Evolutionary conservation across 2,888 invertebrate genomes (phyloP).

Genomic region (Plagodis pulveraria): DNA sequence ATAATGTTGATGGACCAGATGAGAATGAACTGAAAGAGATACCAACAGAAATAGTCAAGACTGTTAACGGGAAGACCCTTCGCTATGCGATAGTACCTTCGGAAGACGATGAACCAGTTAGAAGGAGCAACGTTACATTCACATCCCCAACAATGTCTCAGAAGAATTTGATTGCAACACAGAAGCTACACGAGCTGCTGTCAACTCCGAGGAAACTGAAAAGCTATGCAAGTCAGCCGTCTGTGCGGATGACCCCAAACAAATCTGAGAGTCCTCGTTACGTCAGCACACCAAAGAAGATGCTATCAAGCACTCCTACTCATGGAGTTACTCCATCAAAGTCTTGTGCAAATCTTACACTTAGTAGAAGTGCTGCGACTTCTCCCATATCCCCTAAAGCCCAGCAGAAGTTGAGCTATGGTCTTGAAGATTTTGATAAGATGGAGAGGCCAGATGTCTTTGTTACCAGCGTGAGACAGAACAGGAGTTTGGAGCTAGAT

Average conservation of each 20-base stretch:
- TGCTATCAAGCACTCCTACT: slow-evolving; percentile 75
- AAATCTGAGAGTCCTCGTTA: slow-evolving; percentile 58
- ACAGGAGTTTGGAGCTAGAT: slow-evolving; percentile 64
- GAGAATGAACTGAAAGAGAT: slow-evolving; percentile 84
- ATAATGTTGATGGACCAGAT: slow-evolving; percentile 83
- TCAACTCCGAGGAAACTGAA: slow-evolving; percentile 89
- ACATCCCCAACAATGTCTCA: slow-evolving; percentile 78
- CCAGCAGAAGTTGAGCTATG: slow-evolving; percentile 85
- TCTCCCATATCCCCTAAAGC: slow-evolving; percentile 81
- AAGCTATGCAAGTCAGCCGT: slow-evolving; percentile 80
- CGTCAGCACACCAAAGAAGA: slow-evolving; percentile 56
- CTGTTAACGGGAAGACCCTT: slow-evolving; percentile 85
- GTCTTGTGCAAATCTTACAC: slow-evolving; percentile 75
- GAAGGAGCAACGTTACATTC: slow-evolving; percentile 58
- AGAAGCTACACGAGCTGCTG: slow-evolving; percentile 90
- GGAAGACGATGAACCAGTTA: slow-evolving; percentile 75
- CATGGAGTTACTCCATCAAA: slow-evolving; percentile 75
- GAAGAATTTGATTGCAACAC: slow-evolving; percentile 89
- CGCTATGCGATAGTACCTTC: slow-evolving; percentile 86
- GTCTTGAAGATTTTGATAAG: slow-evolving; percentile 57
- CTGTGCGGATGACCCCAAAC: slow-evolving; percentile 72
- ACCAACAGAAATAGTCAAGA: slow-evolving; percentile 85
- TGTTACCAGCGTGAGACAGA: slow-evolving; percentile 70
- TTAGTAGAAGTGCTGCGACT: slow-evolving; percentile 54
- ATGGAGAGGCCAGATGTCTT: slow-evolving; percentile 67